Evolutionary conservation across 2,888 invertebrate species (phyloP).

Genomic region (Neuroscelio doddi): DNA sequence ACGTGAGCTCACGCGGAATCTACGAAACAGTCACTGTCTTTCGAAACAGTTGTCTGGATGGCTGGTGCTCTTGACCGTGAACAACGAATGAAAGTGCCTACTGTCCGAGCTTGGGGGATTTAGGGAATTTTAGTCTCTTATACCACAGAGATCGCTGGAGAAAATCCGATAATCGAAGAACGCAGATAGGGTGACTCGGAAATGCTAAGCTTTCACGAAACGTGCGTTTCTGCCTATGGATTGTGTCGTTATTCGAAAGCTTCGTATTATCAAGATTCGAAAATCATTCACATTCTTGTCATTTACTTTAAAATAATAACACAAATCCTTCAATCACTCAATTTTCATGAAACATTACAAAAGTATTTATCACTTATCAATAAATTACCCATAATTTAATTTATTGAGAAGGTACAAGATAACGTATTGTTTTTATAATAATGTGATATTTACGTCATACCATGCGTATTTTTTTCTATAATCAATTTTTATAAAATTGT

Average conservation of each 20-base stretch:
- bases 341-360: too few relatives aligned
- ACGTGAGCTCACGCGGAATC: not conserved
- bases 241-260: slow-evolving; percentile 4
- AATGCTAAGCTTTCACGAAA: slow-evolving; percentile 17
- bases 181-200: slow-evolving; percentile 6
- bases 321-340: too few relatives aligned
- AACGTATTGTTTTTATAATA: too few relatives aligned
- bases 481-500: too few relatives aligned
- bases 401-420: too few relatives aligned
- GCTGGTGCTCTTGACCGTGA: slow-evolving; percentile 2
- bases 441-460: too few relatives aligned
- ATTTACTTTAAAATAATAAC: too few relatives aligned
- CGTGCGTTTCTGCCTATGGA: slow-evolving; percentile 7
- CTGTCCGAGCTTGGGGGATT: slow-evolving; percentile 6
- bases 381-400: too few relatives aligned
- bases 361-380: too few relatives aligned
- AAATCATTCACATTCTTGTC: too few relatives aligned
- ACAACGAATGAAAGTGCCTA: slow-evolving; percentile 8
- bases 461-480: too few relatives aligned
- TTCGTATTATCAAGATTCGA: slow-evolving; percentile 2
- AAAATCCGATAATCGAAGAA: slow-evolving; percentile 27
- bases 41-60: not conserved
- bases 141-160: slow-evolving; percentile 20
- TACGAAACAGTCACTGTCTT: not conserved
- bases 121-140: slow-evolving; percentile 11